These are phyloP conservation scores for Erethizon dorsatum DNA, from an alignment of 2,797 vertebrate species.

Conservation along the genomic window DNA sequence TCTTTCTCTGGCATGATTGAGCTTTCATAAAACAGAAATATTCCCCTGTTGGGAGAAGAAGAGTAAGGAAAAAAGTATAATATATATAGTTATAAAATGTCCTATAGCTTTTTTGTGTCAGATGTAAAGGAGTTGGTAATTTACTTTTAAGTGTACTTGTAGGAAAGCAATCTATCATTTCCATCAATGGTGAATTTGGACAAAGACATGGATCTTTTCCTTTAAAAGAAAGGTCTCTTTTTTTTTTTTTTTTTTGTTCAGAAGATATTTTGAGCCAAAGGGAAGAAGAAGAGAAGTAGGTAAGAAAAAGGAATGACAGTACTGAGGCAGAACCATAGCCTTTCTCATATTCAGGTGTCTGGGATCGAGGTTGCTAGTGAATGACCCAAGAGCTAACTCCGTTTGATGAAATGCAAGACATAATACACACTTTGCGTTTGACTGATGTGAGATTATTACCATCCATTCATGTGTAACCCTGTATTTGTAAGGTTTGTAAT, in stretches of 20 bases:
- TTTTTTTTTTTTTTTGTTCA: constrained; percentile 74
- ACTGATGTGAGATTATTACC: constrained; percentile 79
- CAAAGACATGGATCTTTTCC: constrained; percentile 66
- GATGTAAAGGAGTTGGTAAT: constrained; percentile 78
- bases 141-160: constrained; percentile 83
- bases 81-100: background rate
- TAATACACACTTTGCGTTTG: constrained; percentile 55
- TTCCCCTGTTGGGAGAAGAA: background rate
- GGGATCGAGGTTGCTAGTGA: constrained; percentile 25
- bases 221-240: constrained; percentile 72
- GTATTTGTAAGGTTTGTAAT: constrained; percentile 75
- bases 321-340: background rate
- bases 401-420: constrained; percentile 80
- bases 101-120: constrained; percentile 75
- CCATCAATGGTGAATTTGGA: background rate
- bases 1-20: constrained; percentile 51
- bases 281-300: constrained; percentile 79
- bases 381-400: constrained; percentile 44
- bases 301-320: background rate
- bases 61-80: background rate
- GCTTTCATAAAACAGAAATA: constrained; percentile 62
- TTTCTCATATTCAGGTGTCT: background rate
- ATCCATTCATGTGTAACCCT: constrained; percentile 53
- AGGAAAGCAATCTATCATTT: constrained; percentile 77
- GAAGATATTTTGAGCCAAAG: constrained; percentile 65